Base-by-base conservation (phyloP, 2,888 invertebrate species). In the Aleiodes testaceus region DNA sequence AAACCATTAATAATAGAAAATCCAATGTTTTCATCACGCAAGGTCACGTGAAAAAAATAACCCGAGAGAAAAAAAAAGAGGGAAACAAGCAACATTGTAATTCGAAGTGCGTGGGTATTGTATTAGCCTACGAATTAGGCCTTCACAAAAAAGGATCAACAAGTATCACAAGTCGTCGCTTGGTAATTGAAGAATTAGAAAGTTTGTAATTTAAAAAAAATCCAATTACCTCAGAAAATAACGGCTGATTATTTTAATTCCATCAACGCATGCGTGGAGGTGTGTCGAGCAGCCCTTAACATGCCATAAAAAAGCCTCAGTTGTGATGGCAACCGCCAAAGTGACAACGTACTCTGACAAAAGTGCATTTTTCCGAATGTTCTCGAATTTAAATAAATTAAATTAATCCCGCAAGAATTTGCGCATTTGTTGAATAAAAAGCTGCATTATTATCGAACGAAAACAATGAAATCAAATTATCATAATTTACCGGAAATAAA, bases 291-390 rank as follows among this genome's bases (percentile, higher is more conserved):
- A 12, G 4, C 42, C 59, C 59, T 14, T 59, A 59, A 59, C 59
- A 59, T 59, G 36, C 36, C 36, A 59, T n/a, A 59, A 6, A 59
- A 18, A 11, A 11, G 18, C 26, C 55, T 65, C 79, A 82, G 82
- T 82, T 81, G 82, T 80, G 80, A 82, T 79, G 77, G 80, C 78
- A 81, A 82, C 79, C 74, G 68, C 50, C 68, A 71, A 69, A 61
- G 73, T 74, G 76, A 66, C 74, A 67, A 66, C 53, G 69, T 70
- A 63, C 49, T 67, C 61, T 66, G 66, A 36, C 0, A 6, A 36
- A 66, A 73, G 47, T 59, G 42, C 72, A 59, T 64, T 63, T 65
- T 63, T 18, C 44, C 45, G 52, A 63, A 36, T 65, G 49, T 26
- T 49, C 16, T 47, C 67, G 14, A 65, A 55, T 67, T 72, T 26